Conservation (phyloP, 2,113 vertebrate species). For the Hyperoodon ampullatus region DNA sequence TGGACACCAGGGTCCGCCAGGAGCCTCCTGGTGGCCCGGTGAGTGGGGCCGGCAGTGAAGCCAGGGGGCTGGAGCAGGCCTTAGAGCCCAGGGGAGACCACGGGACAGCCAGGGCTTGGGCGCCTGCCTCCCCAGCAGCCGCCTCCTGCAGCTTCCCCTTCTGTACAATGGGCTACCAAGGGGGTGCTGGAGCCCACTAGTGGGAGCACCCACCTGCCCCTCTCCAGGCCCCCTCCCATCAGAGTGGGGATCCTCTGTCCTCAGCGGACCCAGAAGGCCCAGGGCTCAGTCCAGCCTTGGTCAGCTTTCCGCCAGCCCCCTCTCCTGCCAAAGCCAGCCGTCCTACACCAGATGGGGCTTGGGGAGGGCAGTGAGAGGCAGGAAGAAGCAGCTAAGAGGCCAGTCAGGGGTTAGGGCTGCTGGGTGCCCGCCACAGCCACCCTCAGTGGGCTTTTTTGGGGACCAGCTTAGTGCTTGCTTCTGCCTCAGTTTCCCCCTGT, state of each 20-base stretch:
- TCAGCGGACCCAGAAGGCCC: background rate
- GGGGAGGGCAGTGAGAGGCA: background rate
- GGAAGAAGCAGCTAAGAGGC: background rate
- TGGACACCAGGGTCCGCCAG: slow-evolving; percentile 79
- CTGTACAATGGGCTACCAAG: background rate
- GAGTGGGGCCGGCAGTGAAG: slow-evolving; percentile 57
- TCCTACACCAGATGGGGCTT: background rate
- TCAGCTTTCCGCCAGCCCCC: background rate
- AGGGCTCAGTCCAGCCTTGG: background rate
- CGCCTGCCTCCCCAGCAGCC: background rate
- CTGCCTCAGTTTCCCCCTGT: slow-evolving; percentile 68
- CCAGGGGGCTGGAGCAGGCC: slow-evolving; percentile 15
- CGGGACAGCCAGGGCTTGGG: background rate
- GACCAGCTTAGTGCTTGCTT: background rate
- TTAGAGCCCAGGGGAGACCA: background rate
- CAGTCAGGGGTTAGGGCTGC: background rate
- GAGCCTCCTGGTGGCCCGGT: slow-evolving; percentile 70
- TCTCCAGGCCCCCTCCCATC: background rate
- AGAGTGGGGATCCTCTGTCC: background rate
- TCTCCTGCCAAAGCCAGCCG: background rate
- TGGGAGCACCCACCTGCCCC: background rate
- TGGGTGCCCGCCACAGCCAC: background rate
- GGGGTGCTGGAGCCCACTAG: background rate
- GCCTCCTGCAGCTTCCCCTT: background rate
- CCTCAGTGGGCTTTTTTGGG: background rate